Conservation (phyloP, 2,888 invertebrate genomes). For the Plebejus anna region DNA sequence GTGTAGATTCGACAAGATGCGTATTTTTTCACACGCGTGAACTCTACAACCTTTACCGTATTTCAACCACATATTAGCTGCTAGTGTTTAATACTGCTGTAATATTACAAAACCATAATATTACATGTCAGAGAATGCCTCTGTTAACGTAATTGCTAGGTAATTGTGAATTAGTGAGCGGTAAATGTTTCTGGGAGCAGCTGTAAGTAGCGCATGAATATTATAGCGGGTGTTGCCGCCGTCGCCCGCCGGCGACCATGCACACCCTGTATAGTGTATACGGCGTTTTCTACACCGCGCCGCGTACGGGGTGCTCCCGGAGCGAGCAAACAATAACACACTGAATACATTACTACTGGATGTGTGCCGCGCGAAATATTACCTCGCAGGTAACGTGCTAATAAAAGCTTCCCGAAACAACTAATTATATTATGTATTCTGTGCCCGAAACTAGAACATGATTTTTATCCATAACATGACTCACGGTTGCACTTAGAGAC, state of each 20-base stretch:
- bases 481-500: too few relatives aligned
- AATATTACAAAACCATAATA: not conserved
- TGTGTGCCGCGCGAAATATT: not conserved
- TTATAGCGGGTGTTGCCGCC: conserved; percentile 9
- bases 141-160: not conserved
- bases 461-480: not conserved
- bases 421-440: too few relatives aligned
- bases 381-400: not conserved
- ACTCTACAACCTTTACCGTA: too few relatives aligned
- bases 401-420: not conserved
- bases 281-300: not conserved
- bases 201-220: conserved; percentile 19
- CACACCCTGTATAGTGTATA: not conserved
- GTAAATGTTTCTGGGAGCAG: not conserved
- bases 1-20: not conserved
- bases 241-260: not conserved
- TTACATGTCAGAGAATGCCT: not conserved
- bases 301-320: not conserved
- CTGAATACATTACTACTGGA: not conserved
- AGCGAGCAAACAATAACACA: conserved; percentile 4
- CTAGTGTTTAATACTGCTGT: not conserved
- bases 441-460: not conserved
- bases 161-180: conserved; percentile 7
- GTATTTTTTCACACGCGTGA: not conserved
- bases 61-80: not conserved